Evolutionary conservation across 1,140 invertebrate species (phyloP).

Genomic region (Aethina tumida): DNA sequence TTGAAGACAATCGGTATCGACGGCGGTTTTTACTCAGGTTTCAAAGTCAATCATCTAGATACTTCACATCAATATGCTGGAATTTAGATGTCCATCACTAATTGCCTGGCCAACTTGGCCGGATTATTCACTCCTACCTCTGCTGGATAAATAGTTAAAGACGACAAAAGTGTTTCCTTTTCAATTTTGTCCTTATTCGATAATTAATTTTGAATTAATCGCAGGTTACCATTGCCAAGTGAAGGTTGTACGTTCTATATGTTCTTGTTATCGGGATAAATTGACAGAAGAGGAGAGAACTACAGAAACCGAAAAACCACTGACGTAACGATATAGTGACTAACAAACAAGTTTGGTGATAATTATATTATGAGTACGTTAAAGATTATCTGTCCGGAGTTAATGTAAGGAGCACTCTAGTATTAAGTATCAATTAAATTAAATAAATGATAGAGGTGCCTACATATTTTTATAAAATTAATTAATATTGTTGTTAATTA

Average conservation of each 20-base stretch:
- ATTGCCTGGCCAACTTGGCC: slow-evolving; percentile 82
- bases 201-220: slow-evolving; percentile 10
- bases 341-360: slow-evolving; percentile 1
- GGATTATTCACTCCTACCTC: slow-evolving; percentile 78
- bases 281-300: slow-evolving; percentile 29
- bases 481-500: slow-evolving; percentile 1
- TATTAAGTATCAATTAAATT: too few relatives aligned
- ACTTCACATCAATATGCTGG: slow-evolving; percentile 85
- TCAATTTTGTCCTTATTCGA: not conserved
- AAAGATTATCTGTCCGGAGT: not conserved
- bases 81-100: slow-evolving; percentile 86
- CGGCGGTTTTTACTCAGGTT: slow-evolving; percentile 79
- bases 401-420: too few relatives aligned
- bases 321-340: slow-evolving; percentile 18
- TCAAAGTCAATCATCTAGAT: slow-evolving; percentile 86
- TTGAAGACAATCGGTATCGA: slow-evolving; percentile 72
- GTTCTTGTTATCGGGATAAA: slow-evolving; percentile 59
- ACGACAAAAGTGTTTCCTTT: slow-evolving; percentile 42
- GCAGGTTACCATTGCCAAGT: slow-evolving; percentile 64
- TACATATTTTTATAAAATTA: too few relatives aligned
- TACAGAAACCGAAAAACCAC: slow-evolving; percentile 18
- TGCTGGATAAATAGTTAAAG: slow-evolving; percentile 66
- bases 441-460: too few relatives aligned
- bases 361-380: not conserved
- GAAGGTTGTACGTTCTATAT: slow-evolving; percentile 63